Evolutionary conservation across 2,113 vertebrate genomes (phyloP), one percentile per base, ranked within the genome.

Genomic region (Empidonax traillii): DNA sequence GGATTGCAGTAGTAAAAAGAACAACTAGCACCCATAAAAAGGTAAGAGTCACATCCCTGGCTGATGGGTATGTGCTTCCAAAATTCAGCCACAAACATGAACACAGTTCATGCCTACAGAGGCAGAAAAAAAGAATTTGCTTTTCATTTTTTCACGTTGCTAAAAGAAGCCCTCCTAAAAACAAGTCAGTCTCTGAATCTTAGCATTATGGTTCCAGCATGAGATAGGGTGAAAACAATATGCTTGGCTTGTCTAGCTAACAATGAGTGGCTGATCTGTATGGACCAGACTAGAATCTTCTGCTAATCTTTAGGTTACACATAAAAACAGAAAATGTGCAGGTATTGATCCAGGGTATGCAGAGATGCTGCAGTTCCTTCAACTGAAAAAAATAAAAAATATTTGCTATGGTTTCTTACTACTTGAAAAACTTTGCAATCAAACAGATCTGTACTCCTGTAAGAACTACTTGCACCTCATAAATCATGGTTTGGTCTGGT

Each of bases 401-500:
- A 62, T 23, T 51, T 67, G 55, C 44, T 52, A 11, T 47, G 23
- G 59, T 66, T 93, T 86, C 19, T 86, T 33, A 84, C 49, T 51
- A 55, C 30, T 6, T 74, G 68, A 80, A 68, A 86, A 92, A 68
- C 28, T 86, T 77, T 25, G 13, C 12, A 69, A 16, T 35, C 12
- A 53, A 85, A 76, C 14, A 18, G 10, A 30, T 58, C 51, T 85
- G 51, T 33, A 79, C 15, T 25, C 27, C 37, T 0, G 1, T 53
- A 73, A 71, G 35, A 91, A 71, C 37, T 62, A 73, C 63, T 74
- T 76, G 58, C 76, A 55, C 33, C 95, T 96, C 80, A 55, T 87
- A 95, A 93, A 90, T 90, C 62, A 85, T 79, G 44, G 67, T 77
- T 46, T 55, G 71, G 33, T 96, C 92, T 90, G 56, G 78, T 91